Percentiles rank a stretch among this genome's conserved stretches.
phyloP scores from a whole-genome alignment of 53 echinoderm and acorn worm species.

The Patiria pectinifera region DNA sequence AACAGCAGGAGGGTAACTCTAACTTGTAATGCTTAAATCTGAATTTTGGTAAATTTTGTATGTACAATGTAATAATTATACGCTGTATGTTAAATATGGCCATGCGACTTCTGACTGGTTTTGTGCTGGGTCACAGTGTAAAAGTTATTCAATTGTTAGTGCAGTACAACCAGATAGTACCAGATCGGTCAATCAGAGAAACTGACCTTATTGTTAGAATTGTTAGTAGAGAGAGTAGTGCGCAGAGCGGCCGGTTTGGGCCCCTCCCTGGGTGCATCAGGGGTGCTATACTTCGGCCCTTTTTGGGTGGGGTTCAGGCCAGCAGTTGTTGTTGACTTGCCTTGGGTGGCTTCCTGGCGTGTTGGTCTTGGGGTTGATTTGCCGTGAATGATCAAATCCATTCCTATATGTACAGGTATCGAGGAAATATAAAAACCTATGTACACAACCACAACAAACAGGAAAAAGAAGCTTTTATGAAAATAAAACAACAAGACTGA shows the following conservation, averaged over 20 bases:
- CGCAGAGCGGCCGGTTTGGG: conserved; percentile 43
- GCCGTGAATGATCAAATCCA: conserved; percentile 66
- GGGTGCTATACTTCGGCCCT: conserved; percentile 24
- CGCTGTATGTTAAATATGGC: background rate
- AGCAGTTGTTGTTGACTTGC: conserved; percentile 16
- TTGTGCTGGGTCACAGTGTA: too few species aligned
- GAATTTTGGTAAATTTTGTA: too few species aligned
- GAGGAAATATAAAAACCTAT: background rate
- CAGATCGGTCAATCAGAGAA: background rate
- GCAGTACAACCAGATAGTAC: background rate
- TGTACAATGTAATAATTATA: background rate
- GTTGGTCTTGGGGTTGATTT: conserved; percentile 57
- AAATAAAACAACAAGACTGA: too few species aligned
- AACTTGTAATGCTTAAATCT: too few species aligned
- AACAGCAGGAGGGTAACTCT: too few species aligned
- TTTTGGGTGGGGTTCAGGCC: background rate
- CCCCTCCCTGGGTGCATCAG: conserved; percentile 61
- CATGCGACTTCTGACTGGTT: too few species aligned
- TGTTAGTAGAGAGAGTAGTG: conserved; percentile 31
- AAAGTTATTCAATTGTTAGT: background rate
- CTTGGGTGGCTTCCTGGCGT: background rate
- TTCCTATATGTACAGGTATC: conserved; percentile 13
- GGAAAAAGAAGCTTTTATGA: too few species aligned
- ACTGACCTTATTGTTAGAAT: conserved; percentile 60
- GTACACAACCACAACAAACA: too few species aligned